Percentiles rank a stretch among this genome's conserved stretches.
Conservation (phyloP, 2,113 vertebrate species). For the Coregonus clupeaformis region DNA sequence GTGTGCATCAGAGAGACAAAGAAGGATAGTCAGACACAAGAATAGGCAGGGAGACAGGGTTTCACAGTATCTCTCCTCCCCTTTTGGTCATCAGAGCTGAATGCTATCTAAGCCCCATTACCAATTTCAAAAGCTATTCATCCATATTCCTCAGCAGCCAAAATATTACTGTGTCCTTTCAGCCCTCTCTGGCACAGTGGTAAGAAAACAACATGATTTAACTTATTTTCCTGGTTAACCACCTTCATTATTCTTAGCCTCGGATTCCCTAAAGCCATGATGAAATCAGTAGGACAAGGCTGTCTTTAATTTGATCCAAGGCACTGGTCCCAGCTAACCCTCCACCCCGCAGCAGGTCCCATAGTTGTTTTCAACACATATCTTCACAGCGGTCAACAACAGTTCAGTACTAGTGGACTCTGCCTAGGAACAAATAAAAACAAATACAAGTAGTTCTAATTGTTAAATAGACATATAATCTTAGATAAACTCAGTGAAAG, state of each 20-base stretch:
- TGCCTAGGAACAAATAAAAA: not conserved
- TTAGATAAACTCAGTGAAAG: not conserved
- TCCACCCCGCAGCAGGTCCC: not conserved
- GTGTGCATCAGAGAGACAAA: not conserved
- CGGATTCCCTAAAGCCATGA: not conserved
- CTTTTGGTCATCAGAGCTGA: not conserved
- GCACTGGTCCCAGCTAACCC: not conserved
- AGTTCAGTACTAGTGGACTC: not conserved
- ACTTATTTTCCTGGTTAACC: not conserved
- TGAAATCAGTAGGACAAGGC: not conserved
- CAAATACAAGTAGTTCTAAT: not conserved
- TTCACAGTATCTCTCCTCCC: not conserved
- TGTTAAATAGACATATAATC: not conserved
- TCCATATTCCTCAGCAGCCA: not conserved
- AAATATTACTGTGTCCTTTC: not conserved
- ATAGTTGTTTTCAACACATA: not conserved
- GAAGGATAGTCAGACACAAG: not conserved
- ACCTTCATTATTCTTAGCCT: not conserved
- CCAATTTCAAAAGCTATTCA: not conserved
- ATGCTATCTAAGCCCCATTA: not conserved
- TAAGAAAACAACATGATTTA: not conserved
- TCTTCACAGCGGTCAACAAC: not conserved
- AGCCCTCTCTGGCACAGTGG: not conserved
- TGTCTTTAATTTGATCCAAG: not conserved
- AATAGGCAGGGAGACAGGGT: not conserved